Evolutionary conservation across 2,888 invertebrate species (phyloP).

Genomic region (Onthophagus sagittarius): DNA sequence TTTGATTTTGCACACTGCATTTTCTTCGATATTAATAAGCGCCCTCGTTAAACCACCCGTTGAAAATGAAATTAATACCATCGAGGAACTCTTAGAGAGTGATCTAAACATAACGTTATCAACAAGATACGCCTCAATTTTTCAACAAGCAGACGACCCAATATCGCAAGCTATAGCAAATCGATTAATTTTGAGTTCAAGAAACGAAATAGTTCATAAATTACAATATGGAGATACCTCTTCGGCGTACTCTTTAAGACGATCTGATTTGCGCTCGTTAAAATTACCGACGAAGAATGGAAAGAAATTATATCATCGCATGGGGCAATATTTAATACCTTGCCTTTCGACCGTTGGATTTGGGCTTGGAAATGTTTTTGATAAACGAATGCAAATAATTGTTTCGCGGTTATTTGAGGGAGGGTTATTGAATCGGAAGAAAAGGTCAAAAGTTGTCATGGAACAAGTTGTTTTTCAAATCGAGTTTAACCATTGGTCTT

Average conservation of each 20-base stretch:
- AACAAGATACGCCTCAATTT: neutral
- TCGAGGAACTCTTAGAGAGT: constrained; percentile 8
- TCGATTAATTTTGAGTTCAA: neutral
- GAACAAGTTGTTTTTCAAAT: neutral
- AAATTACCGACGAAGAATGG: neutral
- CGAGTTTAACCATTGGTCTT: neutral
- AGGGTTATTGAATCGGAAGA: neutral
- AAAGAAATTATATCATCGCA: neutral
- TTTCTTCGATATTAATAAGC: constrained; percentile 1
- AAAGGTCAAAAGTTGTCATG: neutral
- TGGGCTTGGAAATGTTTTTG: neutral
- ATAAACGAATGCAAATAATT: neutral
- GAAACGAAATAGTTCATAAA: neutral
- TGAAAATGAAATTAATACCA: constrained; percentile 7
- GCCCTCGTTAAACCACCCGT: neutral
- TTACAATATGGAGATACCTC: neutral
- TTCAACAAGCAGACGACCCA: neutral
- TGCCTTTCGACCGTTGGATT: neutral
- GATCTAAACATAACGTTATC: neutral
- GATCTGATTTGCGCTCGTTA: neutral
- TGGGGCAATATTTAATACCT: constrained; percentile 5
- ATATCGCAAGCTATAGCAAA: neutral
- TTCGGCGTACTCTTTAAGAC: neutral
- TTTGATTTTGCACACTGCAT: constrained; percentile 10
- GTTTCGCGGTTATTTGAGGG: neutral